A percentile compares a stretch with the other conserved stretches of the same genome.
phyloP scores from a whole-genome alignment of 2,888 invertebrate genomes.

The Cryptosula pallasiana region DNA sequence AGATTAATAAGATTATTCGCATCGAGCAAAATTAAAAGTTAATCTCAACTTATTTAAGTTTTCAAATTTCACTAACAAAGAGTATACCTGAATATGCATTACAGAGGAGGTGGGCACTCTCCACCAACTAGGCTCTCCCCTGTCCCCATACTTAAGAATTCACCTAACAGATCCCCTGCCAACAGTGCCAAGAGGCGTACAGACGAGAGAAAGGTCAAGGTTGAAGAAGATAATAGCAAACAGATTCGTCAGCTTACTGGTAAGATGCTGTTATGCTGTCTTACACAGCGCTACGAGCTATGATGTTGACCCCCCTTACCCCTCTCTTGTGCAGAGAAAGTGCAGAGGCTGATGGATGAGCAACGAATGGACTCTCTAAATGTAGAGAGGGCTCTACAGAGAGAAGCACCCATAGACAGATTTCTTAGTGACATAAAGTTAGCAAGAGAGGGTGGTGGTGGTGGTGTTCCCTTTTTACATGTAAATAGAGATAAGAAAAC shows the following conservation, averaged over 20 bases:
- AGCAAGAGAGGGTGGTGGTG: not conserved
- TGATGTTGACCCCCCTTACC: too few relatives aligned
- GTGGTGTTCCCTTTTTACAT: too few relatives aligned
- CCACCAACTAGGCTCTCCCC: not conserved
- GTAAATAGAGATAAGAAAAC: too few relatives aligned
- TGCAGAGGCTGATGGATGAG: constrained; percentile 7
- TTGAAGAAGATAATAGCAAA: not conserved
- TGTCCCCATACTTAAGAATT: not conserved
- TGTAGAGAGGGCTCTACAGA: not conserved
- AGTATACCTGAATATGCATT: too few relatives aligned
- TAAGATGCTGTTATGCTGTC: too few relatives aligned
- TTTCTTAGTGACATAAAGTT: not conserved
- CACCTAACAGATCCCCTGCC: not conserved
- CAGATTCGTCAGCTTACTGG: not conserved
- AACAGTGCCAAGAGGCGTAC: not conserved
- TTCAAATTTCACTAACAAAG: too few relatives aligned
- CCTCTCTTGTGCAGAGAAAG: constrained; percentile 5
- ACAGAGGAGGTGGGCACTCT: too few relatives aligned
- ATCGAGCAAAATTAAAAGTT: too few relatives aligned
- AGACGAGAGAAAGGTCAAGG: not conserved
- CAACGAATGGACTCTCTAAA: constrained; percentile 2
- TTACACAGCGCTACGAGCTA: too few relatives aligned
- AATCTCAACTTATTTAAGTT: too few relatives aligned
- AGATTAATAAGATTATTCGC: too few relatives aligned
- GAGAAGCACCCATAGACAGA: constrained; percentile 6